Evolutionary conservation across 2,113 vertebrate genomes (phyloP).

Genomic region (Lepisosteus osseus): DNA sequence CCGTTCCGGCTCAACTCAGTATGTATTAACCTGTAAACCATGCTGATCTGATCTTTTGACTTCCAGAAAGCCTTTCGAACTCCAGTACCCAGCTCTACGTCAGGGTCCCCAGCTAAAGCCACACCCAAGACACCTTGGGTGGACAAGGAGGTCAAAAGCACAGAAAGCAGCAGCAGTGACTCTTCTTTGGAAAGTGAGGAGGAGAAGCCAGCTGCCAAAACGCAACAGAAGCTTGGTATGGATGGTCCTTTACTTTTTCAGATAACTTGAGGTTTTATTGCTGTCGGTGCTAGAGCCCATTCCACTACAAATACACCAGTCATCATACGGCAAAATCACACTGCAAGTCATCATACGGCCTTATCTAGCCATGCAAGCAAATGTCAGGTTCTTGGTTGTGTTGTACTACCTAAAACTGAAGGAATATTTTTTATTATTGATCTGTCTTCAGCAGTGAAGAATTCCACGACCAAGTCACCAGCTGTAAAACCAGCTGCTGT

Average conservation of each 20-base stretch:
- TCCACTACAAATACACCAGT: too few species aligned
- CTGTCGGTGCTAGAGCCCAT: too few species aligned
- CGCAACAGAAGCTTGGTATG: background rate
- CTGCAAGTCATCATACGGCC: too few species aligned
- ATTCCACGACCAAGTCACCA: background rate
- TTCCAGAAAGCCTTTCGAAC: too few species aligned
- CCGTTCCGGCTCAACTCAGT: too few species aligned
- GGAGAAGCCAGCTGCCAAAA: background rate
- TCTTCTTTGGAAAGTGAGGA: conserved; percentile 16
- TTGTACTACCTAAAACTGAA: background rate
- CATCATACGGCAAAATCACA: too few species aligned
- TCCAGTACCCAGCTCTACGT: background rate
- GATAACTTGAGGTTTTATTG: background rate
- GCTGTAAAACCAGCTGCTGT: background rate
- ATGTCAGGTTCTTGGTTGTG: background rate
- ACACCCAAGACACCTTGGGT: background rate
- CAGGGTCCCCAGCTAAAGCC: background rate
- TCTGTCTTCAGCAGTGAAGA: too few species aligned
- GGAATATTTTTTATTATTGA: too few species aligned
- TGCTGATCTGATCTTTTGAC: too few species aligned
- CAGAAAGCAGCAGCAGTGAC: conserved; percentile 3
- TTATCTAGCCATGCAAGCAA: too few species aligned
- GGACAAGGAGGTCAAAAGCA: background rate
- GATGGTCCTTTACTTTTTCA: background rate
- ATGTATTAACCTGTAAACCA: too few species aligned